These are phyloP conservation scores for Tillus elongatus DNA, from an alignment of 2,888 invertebrate species.

Conservation along the genomic window DNA sequence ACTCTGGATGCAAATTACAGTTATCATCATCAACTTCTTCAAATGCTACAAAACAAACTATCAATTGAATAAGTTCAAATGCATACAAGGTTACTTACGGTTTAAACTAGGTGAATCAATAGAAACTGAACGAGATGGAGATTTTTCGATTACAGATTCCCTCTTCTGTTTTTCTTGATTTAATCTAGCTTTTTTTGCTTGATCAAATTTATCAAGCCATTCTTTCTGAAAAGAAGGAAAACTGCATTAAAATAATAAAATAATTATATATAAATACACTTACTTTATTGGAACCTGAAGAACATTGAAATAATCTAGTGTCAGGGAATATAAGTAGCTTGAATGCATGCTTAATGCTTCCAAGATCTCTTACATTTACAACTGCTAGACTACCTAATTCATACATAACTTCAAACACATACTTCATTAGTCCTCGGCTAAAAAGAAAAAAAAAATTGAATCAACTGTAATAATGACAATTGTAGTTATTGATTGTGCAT, in stretches of 20 bases:
- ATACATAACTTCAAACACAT: slow-evolving; percentile 75
- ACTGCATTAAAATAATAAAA: background rate
- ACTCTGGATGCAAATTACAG: slow-evolving; percentile 56
- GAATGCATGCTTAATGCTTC: slow-evolving; percentile 84
- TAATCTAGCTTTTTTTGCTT: slow-evolving; percentile 74
- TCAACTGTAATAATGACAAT: background rate
- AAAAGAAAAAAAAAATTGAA: slow-evolving; percentile 16
- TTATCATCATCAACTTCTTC: slow-evolving; percentile 39
- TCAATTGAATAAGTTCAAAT: slow-evolving; percentile 2
- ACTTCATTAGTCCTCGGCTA: slow-evolving; percentile 66
- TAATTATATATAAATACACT: no score
- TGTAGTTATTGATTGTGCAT: no score
- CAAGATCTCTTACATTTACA: slow-evolving; percentile 86
- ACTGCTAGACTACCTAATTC: slow-evolving; percentile 84
- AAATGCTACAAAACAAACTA: slow-evolving; percentile 32
- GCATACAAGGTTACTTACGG: slow-evolving; percentile 31
- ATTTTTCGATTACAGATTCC: slow-evolving; percentile 38
- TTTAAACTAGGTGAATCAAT: slow-evolving; percentile 41
- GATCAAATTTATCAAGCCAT: slow-evolving; percentile 89
- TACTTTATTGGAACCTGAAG: slow-evolving; percentile 54
- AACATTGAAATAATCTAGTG: slow-evolving; percentile 84
- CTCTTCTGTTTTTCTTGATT: slow-evolving; percentile 50
- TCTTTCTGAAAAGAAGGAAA: slow-evolving; percentile 55
- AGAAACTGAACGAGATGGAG: slow-evolving; percentile 42
- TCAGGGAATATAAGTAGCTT: slow-evolving; percentile 92